Conservation (phyloP, 2,888 invertebrate genomes). For the Pristionchus entomophagus region DNA sequence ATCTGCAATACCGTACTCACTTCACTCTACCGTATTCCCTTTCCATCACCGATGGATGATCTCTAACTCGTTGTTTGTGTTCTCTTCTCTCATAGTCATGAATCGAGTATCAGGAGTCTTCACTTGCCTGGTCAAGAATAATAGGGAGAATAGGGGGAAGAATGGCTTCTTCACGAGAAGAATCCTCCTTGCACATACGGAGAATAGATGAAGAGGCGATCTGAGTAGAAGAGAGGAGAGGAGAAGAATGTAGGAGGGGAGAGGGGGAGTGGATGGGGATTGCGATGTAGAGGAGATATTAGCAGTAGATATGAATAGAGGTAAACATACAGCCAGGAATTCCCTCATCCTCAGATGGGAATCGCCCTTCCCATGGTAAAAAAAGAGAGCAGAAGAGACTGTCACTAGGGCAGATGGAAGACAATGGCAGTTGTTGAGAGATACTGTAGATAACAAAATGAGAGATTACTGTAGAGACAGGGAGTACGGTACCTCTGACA, state of each 20-base stretch:
- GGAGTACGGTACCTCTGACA: neutral
- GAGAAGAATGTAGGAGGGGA: neutral
- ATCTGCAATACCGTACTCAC: slow-evolving; percentile 81
- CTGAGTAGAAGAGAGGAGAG: slow-evolving; percentile 76
- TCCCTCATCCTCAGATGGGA: slow-evolving; percentile 98
- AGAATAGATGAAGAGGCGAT: slow-evolving; percentile 95
- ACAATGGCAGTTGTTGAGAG: slow-evolving; percentile 97
- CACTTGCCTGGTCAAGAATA: slow-evolving; percentile 38
- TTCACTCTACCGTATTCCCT: neutral
- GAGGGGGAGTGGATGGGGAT: neutral
- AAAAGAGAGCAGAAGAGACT: slow-evolving; percentile 95
- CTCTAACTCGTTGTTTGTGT: neutral
- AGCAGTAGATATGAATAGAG: neutral
- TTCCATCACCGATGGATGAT: neutral
- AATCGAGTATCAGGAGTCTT: neutral
- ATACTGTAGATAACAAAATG: slow-evolving; percentile 42
- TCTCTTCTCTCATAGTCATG: neutral
- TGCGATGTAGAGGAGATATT: too few relatives aligned
- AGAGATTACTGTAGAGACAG: too few relatives aligned
- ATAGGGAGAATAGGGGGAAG: slow-evolving; percentile 41
- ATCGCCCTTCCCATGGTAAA: slow-evolving; percentile 94
- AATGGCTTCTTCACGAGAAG: slow-evolving; percentile 45
- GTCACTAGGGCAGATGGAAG: slow-evolving; percentile 96
- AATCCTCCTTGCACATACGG: slow-evolving; percentile 81
- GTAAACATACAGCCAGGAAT: slow-evolving; percentile 82